phyloP scores from a whole-genome alignment of 2,113 vertebrate genomes.

The Bambusicola thoracicus region DNA sequence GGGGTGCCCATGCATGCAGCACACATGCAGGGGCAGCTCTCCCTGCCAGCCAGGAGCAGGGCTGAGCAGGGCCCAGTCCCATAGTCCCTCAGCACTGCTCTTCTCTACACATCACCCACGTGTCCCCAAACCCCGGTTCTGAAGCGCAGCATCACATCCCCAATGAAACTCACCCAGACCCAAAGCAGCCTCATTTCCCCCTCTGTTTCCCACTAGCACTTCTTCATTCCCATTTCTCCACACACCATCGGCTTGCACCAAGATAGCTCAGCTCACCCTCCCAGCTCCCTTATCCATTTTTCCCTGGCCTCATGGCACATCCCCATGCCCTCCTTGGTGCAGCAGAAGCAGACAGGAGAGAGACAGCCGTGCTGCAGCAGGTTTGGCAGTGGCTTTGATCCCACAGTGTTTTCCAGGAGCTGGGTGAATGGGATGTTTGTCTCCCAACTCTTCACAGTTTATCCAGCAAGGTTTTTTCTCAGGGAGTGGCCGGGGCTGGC shows the following conservation, averaged over 20 bases:
- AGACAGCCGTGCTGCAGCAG: background rate
- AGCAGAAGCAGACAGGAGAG: background rate
- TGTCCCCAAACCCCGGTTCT: background rate
- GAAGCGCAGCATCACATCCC: background rate
- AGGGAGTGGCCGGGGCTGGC: slow-evolving; percentile 25
- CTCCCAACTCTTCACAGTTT: slow-evolving; percentile 20
- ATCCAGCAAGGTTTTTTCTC: slow-evolving; percentile 53
- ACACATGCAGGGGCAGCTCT: accelerated
- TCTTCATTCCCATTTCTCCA: background rate
- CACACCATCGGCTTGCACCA: background rate
- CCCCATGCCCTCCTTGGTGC: background rate
- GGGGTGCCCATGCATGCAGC: accelerated
- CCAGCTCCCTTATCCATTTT: background rate
- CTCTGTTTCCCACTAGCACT: background rate
- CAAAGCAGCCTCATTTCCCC: background rate
- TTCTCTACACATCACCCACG: background rate
- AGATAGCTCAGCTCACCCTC: background rate
- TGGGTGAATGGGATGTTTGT: slow-evolving; percentile 63
- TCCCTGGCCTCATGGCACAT: background rate
- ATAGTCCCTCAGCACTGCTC: background rate
- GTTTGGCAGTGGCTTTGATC: background rate
- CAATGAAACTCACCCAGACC: background rate
- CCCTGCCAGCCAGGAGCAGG: background rate
- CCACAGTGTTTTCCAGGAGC: background rate
- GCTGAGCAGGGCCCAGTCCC: background rate